These are phyloP conservation scores for Drosophila chauvacae DNA, from an alignment of 1,140 invertebrate genomes.

Conservation along the genomic window DNA sequence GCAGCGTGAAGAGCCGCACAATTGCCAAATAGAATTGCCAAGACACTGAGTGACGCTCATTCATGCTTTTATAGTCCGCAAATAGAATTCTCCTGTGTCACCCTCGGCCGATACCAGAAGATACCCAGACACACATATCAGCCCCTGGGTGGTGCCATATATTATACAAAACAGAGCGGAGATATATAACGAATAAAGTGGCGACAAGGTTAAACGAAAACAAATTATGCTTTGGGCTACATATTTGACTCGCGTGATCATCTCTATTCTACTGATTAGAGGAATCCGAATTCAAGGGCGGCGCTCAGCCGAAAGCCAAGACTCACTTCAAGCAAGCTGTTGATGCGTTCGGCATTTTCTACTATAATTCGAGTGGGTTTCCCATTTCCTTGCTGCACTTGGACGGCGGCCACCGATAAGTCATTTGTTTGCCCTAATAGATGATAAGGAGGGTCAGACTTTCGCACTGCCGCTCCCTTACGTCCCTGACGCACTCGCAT, in stretches of 20 bases:
- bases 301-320: slow-evolving; percentile 7
- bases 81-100: slow-evolving; percentile 41
- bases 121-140: slow-evolving; percentile 1
- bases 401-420: slow-evolving; percentile 30
- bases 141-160: background rate
- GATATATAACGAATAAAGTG: slow-evolving; percentile 43
- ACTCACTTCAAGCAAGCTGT: slow-evolving; percentile 2
- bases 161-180: slow-evolving; percentile 18
- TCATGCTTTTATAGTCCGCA: slow-evolving; percentile 48
- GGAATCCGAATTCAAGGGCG: slow-evolving; percentile 29
- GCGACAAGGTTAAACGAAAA: slow-evolving; percentile 49
- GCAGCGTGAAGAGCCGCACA: slow-evolving; percentile 6
- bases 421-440: slow-evolving; percentile 42
- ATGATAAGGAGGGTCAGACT: slow-evolving; percentile 52
- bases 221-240: slow-evolving; percentile 52
- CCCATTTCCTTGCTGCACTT: slow-evolving; percentile 25
- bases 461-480: slow-evolving; percentile 43
- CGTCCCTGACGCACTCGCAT: slow-evolving; percentile 5
- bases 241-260: slow-evolving; percentile 33
- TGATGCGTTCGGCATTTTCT: slow-evolving; percentile 10
- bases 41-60: slow-evolving; percentile 26
- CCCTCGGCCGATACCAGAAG: slow-evolving; percentile 18
- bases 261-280: slow-evolving; percentile 42
- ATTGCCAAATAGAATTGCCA: slow-evolving; percentile 9
- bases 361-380: slow-evolving; percentile 6